Evolutionary conservation across 2,888 invertebrate genomes (phyloP).

Genomic region (Nomada goodeniana): DNA sequence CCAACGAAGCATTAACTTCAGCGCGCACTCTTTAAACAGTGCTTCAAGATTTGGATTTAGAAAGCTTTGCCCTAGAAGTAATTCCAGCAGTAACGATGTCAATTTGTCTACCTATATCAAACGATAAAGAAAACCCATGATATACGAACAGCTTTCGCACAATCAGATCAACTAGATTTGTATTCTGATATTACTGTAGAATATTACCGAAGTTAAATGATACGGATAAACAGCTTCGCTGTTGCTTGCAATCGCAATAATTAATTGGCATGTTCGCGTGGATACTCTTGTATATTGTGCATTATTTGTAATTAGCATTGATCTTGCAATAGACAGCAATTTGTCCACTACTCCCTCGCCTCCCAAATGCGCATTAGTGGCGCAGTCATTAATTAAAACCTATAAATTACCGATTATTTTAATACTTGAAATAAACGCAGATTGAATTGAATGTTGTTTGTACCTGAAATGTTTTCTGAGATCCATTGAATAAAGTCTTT

Average conservation of each 20-base stretch:
- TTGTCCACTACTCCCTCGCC: constrained; percentile 82
- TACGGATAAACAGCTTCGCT: constrained; percentile 81
- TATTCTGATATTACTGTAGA: constrained; percentile 30
- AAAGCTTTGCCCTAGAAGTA: constrained; percentile 81
- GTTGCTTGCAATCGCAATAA: constrained; percentile 82
- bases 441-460: not conserved
- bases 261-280: constrained; percentile 82
- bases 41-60: constrained; percentile 81
- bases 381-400: constrained; percentile 82
- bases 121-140: constrained; percentile 3
- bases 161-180: not conserved
- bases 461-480: constrained; percentile 83
- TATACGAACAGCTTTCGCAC: not conserved
- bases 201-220: constrained; percentile 80
- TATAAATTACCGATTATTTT: constrained; percentile 34
- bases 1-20: constrained; percentile 83
- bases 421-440: not conserved
- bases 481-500: constrained; percentile 82
- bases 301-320: constrained; percentile 82
- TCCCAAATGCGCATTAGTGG: constrained; percentile 79
- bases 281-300: constrained; percentile 82
- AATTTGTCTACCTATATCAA: constrained; percentile 80
- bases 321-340: constrained; percentile 81
- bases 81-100: constrained; percentile 80
- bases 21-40: constrained; percentile 80